Conservation (phyloP, 2,113 vertebrate genomes). For the Bothrops jararaca region DNA sequence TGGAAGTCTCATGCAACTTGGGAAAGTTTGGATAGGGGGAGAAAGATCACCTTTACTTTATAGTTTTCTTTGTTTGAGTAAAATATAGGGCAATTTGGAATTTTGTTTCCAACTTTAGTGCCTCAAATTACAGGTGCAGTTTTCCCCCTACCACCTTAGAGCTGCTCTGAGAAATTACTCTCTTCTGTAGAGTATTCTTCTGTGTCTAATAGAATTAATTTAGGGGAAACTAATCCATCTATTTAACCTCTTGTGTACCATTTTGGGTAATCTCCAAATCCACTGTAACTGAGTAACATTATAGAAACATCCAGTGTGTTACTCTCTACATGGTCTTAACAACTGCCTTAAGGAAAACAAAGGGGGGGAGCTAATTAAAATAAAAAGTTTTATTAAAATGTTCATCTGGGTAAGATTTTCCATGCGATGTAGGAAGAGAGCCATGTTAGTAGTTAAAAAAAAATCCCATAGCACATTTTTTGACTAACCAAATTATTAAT, state of each 20-base stretch:
- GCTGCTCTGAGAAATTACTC: not conserved
- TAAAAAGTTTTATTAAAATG: not conserved
- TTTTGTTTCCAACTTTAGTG: not conserved
- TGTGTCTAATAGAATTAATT: not conserved
- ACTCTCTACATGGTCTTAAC: not conserved
- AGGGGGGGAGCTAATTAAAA: not conserved
- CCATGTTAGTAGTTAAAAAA: not conserved
- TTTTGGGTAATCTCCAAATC: slow-evolving; percentile 5
- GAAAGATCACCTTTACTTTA: not conserved
- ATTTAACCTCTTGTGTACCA: not conserved
- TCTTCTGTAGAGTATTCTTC: not conserved
- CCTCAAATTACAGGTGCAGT: not conserved
- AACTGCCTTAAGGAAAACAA: not conserved
- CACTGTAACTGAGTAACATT: not conserved
- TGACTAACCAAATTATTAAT: not conserved
- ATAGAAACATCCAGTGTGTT: not conserved
- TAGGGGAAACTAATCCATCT: not conserved
- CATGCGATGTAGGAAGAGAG: not conserved
- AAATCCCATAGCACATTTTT: not conserved
- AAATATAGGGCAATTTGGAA: not conserved
- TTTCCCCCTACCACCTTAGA: not conserved
- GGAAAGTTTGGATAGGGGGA: not conserved
- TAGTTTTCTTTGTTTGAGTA: not conserved
- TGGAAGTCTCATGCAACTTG: too few relatives aligned
- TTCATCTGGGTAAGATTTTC: not conserved